phyloP scores from a whole-genome alignment of 2,113 vertebrate species.

The Phyllostomus discolor region DNA sequence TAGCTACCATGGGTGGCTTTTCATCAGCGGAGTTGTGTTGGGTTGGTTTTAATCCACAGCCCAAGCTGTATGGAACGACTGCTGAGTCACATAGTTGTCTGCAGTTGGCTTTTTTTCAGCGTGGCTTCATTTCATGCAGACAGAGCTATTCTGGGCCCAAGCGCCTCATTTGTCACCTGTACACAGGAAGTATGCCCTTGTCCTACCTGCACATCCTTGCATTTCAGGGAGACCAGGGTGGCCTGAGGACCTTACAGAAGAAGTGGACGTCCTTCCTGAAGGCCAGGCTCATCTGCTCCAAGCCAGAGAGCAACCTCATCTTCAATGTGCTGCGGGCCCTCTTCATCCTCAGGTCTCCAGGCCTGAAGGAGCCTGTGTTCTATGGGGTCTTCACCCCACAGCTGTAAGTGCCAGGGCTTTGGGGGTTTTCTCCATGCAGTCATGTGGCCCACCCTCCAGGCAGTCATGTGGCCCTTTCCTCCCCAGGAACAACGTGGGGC shows the following conservation, averaged over 20 bases:
- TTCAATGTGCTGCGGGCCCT: conserved; percentile 96
- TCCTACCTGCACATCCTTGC: not conserved
- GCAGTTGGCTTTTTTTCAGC: not conserved
- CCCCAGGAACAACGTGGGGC: conserved; percentile 91
- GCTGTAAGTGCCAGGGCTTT: conserved; percentile 85
- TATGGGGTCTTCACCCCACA: conserved; percentile 95
- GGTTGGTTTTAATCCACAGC: not conserved
- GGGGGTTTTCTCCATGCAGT: fast-evolving
- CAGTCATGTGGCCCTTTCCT: fast-evolving
- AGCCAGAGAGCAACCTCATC: conserved; percentile 92
- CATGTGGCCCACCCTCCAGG: fast-evolving
- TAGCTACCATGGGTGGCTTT: not conserved
- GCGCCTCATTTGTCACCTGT: not conserved
- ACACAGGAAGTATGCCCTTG: fast-evolving
- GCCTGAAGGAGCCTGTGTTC: conserved; percentile 88
- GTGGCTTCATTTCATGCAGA: no score
- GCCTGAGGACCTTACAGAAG: conserved; percentile 93
- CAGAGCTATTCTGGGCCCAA: not conserved
- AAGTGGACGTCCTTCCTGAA: conserved; percentile 99
- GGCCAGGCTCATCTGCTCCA: conserved; percentile 93
- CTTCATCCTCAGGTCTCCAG: conserved; percentile 87
- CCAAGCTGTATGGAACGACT: fast-evolving
- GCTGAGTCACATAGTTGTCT: fast-evolving
- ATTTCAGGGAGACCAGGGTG: conserved; percentile 91
- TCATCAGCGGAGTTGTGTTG: fast-evolving